Percentiles rank a stretch among this genome's conserved stretches.
Conservation (phyloP, 2,797 vertebrate species). For the Podarcis lilfordi region DNA sequence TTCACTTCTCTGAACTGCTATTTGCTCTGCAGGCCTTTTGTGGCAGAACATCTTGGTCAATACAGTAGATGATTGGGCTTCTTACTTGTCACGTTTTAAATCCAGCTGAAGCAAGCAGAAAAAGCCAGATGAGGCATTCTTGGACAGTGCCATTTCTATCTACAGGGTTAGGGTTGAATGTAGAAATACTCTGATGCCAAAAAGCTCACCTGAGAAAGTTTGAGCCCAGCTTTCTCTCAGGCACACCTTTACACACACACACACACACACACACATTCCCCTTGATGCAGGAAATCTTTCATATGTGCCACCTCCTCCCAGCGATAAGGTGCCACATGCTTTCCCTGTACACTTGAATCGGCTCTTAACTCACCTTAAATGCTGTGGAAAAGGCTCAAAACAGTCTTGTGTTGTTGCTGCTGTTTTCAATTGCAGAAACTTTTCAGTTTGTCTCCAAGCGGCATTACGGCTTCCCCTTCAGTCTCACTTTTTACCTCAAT, state of each 20-base stretch:
- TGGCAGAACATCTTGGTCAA: background rate
- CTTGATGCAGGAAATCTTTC: background rate
- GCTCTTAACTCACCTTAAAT: background rate
- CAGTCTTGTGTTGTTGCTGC: background rate
- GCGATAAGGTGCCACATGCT: background rate
- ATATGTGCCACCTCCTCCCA: background rate
- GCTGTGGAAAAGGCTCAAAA: background rate
- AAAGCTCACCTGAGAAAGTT: background rate
- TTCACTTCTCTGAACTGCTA: no score
- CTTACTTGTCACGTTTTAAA: background rate
- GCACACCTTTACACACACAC: background rate
- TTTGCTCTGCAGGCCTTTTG: background rate
- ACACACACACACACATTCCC: no score
- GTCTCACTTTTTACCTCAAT: constrained; percentile 93
- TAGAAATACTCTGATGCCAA: background rate
- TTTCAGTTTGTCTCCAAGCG: constrained; percentile 91
- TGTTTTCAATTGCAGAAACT: constrained; percentile 78
- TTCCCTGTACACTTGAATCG: background rate
- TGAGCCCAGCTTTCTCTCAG: background rate
- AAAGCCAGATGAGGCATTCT: background rate
- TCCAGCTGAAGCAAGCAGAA: background rate
- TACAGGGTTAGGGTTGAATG: background rate
- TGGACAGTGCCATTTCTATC: background rate
- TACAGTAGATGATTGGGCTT: background rate
- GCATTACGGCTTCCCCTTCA: constrained; percentile 94